Conservation (phyloP, 2,888 invertebrate genomes). For the Chrysina gloriosa region DNA sequence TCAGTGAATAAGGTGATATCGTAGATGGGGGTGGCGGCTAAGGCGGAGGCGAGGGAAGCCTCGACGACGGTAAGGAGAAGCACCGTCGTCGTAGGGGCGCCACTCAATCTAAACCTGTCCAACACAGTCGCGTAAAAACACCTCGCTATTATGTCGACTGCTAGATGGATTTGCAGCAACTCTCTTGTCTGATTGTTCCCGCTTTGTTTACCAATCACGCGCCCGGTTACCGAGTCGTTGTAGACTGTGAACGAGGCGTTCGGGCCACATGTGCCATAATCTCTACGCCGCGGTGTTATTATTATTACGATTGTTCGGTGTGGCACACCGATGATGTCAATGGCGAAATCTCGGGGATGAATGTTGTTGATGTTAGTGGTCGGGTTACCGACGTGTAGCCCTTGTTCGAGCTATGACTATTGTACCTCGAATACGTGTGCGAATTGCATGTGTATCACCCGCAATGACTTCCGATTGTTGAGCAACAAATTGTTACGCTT, state of each 20-base stretch:
- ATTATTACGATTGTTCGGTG: constrained; percentile 27
- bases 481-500: not conserved
- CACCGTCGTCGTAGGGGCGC: constrained; percentile 48
- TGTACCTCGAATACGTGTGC: not conserved
- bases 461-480: not conserved
- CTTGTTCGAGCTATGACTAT: not conserved
- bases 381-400: not conserved
- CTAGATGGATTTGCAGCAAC: constrained; percentile 59
- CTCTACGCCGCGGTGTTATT: constrained; percentile 29
- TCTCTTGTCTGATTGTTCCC: constrained; percentile 60
- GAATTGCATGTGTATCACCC: not conserved
- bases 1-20: constrained; percentile 33
- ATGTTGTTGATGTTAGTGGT: not conserved
- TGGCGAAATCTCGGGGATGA: not conserved
- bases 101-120: constrained; percentile 63
- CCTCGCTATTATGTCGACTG: constrained; percentile 62
- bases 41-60: not conserved
- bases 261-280: constrained; percentile 45
- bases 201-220: constrained; percentile 62
- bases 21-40: constrained; percentile 5
- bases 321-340: constrained; percentile 21
- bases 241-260: constrained; percentile 44
- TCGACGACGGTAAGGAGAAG: constrained; percentile 2
- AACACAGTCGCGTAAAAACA: constrained; percentile 61
- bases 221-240: constrained; percentile 42